A percentile compares a stretch with the other conserved stretches of the same genome.
phyloP scores from a whole-genome alignment of 2,113 vertebrate species.

The Sardina pilchardus region DNA sequence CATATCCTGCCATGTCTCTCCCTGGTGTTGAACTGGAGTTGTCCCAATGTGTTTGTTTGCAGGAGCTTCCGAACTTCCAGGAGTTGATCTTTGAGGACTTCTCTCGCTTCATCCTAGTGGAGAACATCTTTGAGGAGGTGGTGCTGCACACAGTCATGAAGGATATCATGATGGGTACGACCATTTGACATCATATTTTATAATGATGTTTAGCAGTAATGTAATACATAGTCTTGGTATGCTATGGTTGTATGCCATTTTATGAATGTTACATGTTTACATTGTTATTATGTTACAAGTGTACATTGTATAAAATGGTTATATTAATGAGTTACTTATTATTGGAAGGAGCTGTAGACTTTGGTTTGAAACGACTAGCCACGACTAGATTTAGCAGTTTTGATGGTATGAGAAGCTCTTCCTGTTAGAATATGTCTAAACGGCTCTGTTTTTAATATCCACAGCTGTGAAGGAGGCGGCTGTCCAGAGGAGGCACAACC shows the following conservation, averaged over 20 bases:
- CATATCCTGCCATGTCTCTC: too few relatives aligned
- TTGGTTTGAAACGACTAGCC: neutral
- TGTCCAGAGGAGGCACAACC: conserved; percentile 91
- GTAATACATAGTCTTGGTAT: too few relatives aligned
- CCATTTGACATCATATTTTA: too few relatives aligned
- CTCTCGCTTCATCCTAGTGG: conserved; percentile 85
- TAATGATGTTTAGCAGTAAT: too few relatives aligned
- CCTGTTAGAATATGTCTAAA: neutral
- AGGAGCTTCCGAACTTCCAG: conserved; percentile 88
- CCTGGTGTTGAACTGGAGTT: neutral
- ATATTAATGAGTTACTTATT: neutral
- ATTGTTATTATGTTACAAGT: too few relatives aligned
- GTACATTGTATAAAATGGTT: neutral
- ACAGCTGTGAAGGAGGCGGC: conserved; percentile 94
- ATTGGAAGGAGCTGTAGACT: neutral
- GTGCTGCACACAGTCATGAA: conserved; percentile 93
- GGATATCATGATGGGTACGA: conserved; percentile 91
- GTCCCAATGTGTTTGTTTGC: conserved; percentile 10
- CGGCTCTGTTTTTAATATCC: neutral
- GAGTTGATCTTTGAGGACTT: conserved; percentile 97
- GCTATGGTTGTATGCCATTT: too few relatives aligned
- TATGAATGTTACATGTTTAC: too few relatives aligned
- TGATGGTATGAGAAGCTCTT: neutral
- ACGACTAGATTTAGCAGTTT: neutral
- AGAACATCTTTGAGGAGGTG: conserved; percentile 93